phyloP scores from a whole-genome alignment of 2,113 vertebrate species.

The Sander lucioperca region DNA sequence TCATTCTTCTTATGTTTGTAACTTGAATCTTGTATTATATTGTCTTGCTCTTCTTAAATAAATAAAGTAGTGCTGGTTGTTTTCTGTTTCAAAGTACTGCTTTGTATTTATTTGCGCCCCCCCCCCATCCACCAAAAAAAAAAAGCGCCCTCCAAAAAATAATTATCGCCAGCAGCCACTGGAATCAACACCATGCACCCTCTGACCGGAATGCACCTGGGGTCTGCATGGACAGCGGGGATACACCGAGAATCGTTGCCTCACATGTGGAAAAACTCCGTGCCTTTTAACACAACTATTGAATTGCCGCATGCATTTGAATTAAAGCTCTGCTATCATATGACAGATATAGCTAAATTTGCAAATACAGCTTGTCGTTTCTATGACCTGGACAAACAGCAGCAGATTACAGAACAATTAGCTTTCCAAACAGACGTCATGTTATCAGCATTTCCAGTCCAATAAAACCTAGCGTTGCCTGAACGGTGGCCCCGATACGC shows the following conservation, averaged over 20 bases:
- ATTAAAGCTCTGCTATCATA: neutral
- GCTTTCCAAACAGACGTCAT: neutral
- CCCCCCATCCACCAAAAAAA: no score
- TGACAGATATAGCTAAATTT: neutral
- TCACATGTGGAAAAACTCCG: neutral
- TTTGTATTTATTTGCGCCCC: no score
- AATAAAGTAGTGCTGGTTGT: no score
- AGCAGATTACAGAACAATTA: neutral
- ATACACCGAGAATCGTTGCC: slow-evolving; percentile 6
- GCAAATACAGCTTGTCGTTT: slow-evolving; percentile 12
- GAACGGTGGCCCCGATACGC: slow-evolving; percentile 5
- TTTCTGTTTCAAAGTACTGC: no score
- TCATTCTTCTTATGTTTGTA: no score
- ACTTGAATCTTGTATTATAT: no score
- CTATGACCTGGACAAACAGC: neutral
- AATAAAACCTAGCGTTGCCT: neutral
- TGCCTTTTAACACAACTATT: slow-evolving; percentile 5
- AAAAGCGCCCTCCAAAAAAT: no score
- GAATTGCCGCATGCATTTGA: slow-evolving; percentile 14
- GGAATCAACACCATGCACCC: neutral
- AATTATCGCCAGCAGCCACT: no score
- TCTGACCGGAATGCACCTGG: neutral
- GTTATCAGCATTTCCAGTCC: neutral
- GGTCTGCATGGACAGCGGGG: neutral
- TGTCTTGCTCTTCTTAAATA: no score